Evolutionary conservation across 2,113 vertebrate species (phyloP).

Genomic region (Aspiorhynchus laticeps): DNA sequence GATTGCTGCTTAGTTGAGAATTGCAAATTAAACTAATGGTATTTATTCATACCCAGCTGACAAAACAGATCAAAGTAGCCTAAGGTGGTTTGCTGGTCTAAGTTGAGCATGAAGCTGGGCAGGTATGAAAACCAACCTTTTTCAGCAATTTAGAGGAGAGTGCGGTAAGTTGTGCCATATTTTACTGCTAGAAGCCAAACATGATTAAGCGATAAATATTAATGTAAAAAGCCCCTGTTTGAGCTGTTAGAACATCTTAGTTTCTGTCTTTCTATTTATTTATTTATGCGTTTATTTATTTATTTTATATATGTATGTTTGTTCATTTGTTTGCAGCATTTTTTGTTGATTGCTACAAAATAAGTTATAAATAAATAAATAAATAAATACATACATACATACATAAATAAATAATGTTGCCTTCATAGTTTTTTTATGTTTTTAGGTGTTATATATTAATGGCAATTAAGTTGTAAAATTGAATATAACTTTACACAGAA

Average conservation of each 20-base stretch:
- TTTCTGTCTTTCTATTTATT: too few relatives aligned
- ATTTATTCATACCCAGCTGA: not conserved
- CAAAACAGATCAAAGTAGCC: not conserved
- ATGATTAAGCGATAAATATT: not conserved
- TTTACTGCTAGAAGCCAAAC: not conserved
- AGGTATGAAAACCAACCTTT: not conserved
- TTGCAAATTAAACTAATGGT: not conserved
- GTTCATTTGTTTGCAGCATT: too few relatives aligned
- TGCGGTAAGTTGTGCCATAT: not conserved
- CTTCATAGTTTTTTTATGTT: not conserved
- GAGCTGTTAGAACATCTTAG: not conserved
- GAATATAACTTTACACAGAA: not conserved
- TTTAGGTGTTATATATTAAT: not conserved
- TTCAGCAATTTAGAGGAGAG: not conserved
- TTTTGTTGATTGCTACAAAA: too few relatives aligned
- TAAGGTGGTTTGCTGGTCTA: not conserved
- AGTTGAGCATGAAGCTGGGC: not conserved
- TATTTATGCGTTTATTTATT: too few relatives aligned
- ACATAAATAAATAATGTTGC: too few relatives aligned
- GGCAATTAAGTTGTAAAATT: not conserved
- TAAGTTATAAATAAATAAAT: too few relatives aligned
- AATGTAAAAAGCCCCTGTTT: not conserved
- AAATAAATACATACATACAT: too few relatives aligned
- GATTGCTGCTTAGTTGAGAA: conserved; percentile 11
- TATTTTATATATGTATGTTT: too few relatives aligned